Percentiles rank a stretch among this genome's conserved stretches.
Evolutionary conservation across 2,888 invertebrate genomes (phyloP).

Genomic region (Drosophila buzzatii): DNA sequence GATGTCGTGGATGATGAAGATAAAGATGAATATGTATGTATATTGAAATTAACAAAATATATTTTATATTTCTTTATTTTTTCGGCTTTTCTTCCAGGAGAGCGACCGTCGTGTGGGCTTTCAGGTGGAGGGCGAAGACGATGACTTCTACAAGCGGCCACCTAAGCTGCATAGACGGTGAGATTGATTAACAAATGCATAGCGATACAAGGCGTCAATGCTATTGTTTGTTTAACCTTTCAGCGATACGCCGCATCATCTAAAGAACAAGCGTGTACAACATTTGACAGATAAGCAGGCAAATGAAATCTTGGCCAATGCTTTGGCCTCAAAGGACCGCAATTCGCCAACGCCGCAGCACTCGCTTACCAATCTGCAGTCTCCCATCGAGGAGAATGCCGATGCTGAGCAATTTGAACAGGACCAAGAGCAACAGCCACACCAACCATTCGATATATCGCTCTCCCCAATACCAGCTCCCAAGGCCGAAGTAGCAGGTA

Average conservation of each 20-base stretch:
- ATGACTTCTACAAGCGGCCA: constrained; percentile 84
- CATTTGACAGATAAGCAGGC: constrained; percentile 89
- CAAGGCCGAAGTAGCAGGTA: constrained; percentile 58
- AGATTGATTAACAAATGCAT: constrained; percentile 19
- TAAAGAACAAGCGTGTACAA: constrained; percentile 98
- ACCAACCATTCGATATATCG: constrained; percentile 78
- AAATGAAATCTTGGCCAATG: constrained; percentile 87
- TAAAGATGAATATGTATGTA: constrained; percentile 88
- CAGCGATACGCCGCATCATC: constrained; percentile 99
- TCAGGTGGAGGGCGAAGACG: constrained; percentile 85
- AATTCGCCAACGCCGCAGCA: constrained; percentile 70
- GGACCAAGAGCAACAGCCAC: constrained; percentile 52
- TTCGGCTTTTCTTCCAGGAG: constrained; percentile 78
- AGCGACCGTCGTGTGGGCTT: constrained; percentile 89
- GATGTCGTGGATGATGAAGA: constrained; percentile 87
- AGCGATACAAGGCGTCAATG: background rate
- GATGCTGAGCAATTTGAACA: constrained; percentile 75
- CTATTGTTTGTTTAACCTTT: background rate
- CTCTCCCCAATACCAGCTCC: constrained; percentile 79
- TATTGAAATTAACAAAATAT: background rate
- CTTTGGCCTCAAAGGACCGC: constrained; percentile 81
- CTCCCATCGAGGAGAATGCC: constrained; percentile 83
- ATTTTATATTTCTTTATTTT: background rate
- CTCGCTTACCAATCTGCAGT: constrained; percentile 77
- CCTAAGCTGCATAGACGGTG: constrained; percentile 85